These are phyloP conservation scores for Bubalus kerabau DNA, from an alignment of 2,113 vertebrate species.

Conservation along the genomic window DNA sequence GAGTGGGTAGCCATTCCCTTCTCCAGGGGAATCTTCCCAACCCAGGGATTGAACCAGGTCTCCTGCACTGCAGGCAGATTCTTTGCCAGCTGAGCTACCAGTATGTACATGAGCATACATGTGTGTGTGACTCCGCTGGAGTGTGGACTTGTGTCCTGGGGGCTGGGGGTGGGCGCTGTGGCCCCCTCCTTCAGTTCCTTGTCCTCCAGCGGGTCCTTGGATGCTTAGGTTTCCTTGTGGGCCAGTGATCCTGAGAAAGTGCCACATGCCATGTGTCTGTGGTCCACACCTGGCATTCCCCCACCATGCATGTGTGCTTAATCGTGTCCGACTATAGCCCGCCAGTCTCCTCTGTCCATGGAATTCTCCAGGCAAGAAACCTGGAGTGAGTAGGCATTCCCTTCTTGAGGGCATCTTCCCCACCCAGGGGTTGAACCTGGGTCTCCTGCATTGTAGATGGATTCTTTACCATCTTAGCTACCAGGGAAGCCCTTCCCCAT, in stretches of 20 bases:
- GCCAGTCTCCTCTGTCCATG: neutral
- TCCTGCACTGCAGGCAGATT: neutral
- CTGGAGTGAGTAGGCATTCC: neutral
- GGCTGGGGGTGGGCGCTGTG: too few relatives aligned
- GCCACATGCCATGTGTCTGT: neutral
- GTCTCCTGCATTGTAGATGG: too few relatives aligned
- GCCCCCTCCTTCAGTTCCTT: neutral
- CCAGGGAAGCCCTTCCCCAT: too few relatives aligned
- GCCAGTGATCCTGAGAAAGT: neutral
- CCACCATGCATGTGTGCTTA: neutral
- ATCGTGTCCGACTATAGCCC: neutral
- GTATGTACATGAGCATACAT: neutral
- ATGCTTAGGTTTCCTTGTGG: neutral
- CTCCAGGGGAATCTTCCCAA: neutral
- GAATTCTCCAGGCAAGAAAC: neutral
- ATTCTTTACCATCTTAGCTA: too few relatives aligned
- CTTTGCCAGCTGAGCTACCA: neutral
- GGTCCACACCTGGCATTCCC: neutral
- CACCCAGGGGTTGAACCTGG: too few relatives aligned
- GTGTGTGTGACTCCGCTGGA: neutral
- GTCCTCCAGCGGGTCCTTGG: neutral
- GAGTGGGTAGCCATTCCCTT: neutral
- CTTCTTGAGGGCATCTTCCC: too few relatives aligned
- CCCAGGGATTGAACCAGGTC: neutral
- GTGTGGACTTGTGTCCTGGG: too few relatives aligned